phyloP scores from a whole-genome alignment of 64 coral and sea anemone species.

The Actinia tenebrosa region DNA sequence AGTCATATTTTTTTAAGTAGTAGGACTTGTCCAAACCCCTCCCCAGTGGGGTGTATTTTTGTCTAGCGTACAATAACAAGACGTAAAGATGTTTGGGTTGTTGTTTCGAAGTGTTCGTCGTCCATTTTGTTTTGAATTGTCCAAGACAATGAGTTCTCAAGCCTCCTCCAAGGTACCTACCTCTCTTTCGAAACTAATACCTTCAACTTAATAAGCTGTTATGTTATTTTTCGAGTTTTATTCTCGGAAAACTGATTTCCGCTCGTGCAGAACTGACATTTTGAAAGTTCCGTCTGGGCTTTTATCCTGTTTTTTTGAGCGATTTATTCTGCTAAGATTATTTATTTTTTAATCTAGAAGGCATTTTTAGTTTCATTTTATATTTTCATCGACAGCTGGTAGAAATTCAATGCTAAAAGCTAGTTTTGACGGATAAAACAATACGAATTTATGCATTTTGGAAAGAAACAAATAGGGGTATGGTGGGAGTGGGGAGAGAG shows the following conservation, averaged over 20 bases:
- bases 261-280: background rate
- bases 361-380: too few relatives aligned
- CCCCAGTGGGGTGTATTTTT: background rate
- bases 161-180: constrained; percentile 9
- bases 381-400: too few relatives aligned
- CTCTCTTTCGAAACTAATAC: background rate
- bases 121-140: background rate
- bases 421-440: too few relatives aligned
- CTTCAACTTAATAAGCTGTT: background rate
- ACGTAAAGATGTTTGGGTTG: background rate
- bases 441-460: too few relatives aligned
- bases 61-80: background rate
- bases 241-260: background rate
- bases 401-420: too few relatives aligned
- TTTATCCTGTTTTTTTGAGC: too few relatives aligned
- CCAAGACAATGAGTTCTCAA: constrained; percentile 19
- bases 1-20: background rate
- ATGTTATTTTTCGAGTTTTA: background rate
- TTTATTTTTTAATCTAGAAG: too few relatives aligned
- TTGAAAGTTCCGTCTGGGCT: background rate
- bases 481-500: too few relatives aligned
- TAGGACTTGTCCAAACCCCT: too few relatives aligned
- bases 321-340: too few relatives aligned
- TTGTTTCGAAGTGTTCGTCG: background rate
- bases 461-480: too few relatives aligned